Base-by-base conservation (phyloP, 2,113 vertebrate genomes). In the Cettia cetti region DNA sequence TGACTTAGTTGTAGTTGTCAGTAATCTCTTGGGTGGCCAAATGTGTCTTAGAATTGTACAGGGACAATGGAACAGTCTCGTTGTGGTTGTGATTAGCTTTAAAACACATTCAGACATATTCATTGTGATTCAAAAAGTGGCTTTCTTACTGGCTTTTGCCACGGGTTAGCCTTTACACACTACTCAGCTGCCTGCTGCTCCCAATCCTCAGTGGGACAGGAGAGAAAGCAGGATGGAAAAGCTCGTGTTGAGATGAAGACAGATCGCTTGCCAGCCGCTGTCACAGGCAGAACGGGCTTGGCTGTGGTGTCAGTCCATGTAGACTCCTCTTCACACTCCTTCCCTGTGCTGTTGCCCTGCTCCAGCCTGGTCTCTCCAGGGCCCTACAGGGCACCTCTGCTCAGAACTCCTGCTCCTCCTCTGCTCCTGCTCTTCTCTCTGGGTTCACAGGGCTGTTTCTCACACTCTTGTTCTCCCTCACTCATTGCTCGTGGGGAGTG, bases 281-380 rank as follows among this genome's bases (percentile, higher is more conserved):
- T 68, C n/a, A 21, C 0, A 1, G 30, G 31, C 39, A 39, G 52
- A 47, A 9, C 13, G 49, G 57, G 8, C 7, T 57, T 63, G n/a
- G 44, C 33, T 0, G 0, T 50, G 42, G 3, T 47, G 23, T 68
- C 61, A 33, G 57, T 45, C 89, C 26, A 0, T 64, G 30, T 18
- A 3, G 7, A 13, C 27, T 89, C 12, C 56, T 90, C 18, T 63
- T 52, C 11, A 4, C 1, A 0, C 2, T 59, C 22, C 13, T 7
- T 66, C n/a, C 33, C 70, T 6, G 0, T 8, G 18, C 59, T 77
- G 11, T 11, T 77, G 11, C 14, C 15, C 14, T 74, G n/a, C 11
- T 78, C 6, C 45, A 70, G 57, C 42, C 39, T 63, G 57, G 9
- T 39, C 37, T 61, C 20, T 35, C 1, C 27, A 4, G 37, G 10